Conservation (phyloP, 64 coral and sea anemone species). For the Montipora foliosa region DNA sequence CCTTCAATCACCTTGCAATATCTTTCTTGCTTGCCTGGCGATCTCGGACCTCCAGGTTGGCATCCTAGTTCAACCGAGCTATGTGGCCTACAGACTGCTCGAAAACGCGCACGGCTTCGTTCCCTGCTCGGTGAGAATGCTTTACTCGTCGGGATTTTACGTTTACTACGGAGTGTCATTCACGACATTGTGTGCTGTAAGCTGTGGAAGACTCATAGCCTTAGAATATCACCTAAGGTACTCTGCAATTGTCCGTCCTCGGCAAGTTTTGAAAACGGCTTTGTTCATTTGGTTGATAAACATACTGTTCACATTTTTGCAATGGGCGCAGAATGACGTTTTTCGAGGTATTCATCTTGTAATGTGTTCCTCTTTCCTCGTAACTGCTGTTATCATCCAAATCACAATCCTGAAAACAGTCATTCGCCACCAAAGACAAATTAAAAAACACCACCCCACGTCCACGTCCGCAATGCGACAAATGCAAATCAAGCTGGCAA, state of each 20-base stretch:
- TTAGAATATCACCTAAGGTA: conserved; percentile 66
- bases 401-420: conserved; percentile 54
- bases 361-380: conserved; percentile 49
- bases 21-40: conserved; percentile 66
- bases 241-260: conserved; percentile 12
- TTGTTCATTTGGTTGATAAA: conserved; percentile 74
- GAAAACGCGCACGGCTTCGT: conserved; percentile 77
- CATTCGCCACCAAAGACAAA: conserved; percentile 62
- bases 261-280: conserved; percentile 36
- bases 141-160: conserved; percentile 77
- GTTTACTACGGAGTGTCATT: conserved; percentile 85
- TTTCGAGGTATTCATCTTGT: conserved; percentile 61
- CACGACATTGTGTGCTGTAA: conserved; percentile 81
- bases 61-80: conserved; percentile 68
- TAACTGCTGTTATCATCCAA: conserved; percentile 49
- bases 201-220: conserved; percentile 70
- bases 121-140: conserved; percentile 67
- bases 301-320: conserved; percentile 59
- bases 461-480: neutral
- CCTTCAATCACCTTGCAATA: conserved; percentile 70
- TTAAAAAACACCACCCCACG: conserved; percentile 30
- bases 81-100: conserved; percentile 53
- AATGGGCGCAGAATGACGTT: conserved; percentile 71
- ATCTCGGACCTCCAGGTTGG: conserved; percentile 78
- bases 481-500: conserved; percentile 68